Evolutionary conservation across 2,113 vertebrate species (phyloP), one percentile per base, ranked within the genome.

Genomic region (Macaca mulatta): DNA sequence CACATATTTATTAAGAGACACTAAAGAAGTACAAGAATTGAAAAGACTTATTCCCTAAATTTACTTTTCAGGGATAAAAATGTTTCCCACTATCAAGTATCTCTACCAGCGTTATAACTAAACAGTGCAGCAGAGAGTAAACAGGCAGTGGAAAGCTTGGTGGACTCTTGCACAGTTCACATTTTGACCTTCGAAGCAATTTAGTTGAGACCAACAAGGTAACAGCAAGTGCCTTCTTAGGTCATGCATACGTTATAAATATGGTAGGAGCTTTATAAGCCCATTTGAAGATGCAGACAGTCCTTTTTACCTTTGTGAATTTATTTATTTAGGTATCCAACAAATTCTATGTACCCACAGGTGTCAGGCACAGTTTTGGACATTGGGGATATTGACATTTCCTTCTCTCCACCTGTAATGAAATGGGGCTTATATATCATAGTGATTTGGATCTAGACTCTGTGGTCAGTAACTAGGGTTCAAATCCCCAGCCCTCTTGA

Each of bases 41-140:
- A 45, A 70, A 61, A 81, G 20, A n/a, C 40, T 22, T 79, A 81
- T 50, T 69, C 38, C 27, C 35, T 48, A 64, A 25, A 32, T 87
- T 64, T 86, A 75, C 67, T 86, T 84, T 64, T 84, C n/a, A 83
- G 69, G 32, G 32, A 67, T 89, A 94, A 93, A 93, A 45, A 52
- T 43, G 59, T 81, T 87, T 89, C 20, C 67, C 45, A 85, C 48
- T 35, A 13, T 9, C 23, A 32, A 90, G 25, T 32, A 18, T 61
- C 32, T 88, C 48, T 5, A 84, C 20, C 43, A 43, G 72, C 67
- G 77, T 59, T 59, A 61, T 57, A 93, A 48, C 30, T 32, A 30
- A 77, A 48, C 23, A 84, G 30, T 22, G 35, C 8, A 48, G 57
- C 30, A 48, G 40, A 90, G 57, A 90, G 77, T 75, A 75, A 74